A percentile compares a stretch with the other conserved stretches of the same genome.
phyloP scores from a whole-genome alignment of 2,888 invertebrate species.

The Digitonthophagus gazella region DNA sequence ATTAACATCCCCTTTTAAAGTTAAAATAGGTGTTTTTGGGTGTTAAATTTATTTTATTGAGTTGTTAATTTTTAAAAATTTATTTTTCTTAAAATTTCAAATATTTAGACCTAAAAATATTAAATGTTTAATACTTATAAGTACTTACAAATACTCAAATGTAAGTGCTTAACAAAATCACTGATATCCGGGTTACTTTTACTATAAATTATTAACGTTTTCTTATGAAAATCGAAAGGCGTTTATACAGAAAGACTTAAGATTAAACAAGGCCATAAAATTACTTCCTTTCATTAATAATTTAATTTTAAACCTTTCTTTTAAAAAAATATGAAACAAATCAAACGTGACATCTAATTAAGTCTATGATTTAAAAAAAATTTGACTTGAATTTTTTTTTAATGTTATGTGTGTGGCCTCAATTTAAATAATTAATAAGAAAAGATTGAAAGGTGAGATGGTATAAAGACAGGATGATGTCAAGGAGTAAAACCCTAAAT shows the following conservation, averaged over 20 bases:
- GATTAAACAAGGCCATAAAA: neutral
- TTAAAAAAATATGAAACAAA: neutral
- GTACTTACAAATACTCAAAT: no score
- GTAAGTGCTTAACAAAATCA: no score
- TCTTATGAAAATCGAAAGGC: no score
- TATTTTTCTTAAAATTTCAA: neutral
- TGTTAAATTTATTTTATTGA: neutral
- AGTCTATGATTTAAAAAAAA: no score
- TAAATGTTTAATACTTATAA: no score
- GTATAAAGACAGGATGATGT: neutral
- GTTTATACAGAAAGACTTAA: no score
- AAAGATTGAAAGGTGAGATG: no score
- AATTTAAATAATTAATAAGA: no score
- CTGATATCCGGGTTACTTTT: neutral
- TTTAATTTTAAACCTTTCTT: neutral
- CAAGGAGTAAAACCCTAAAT: no score
- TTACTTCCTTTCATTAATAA: neutral
- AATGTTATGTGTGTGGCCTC: no score
- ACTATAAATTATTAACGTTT: no score
- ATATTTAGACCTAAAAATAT: neutral
- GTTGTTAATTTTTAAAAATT: neutral
- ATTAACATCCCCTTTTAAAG: neutral
- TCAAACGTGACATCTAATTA: neutral
- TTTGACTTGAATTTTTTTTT: no score
- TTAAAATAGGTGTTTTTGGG: neutral